Evolutionary conservation across 2,888 invertebrate species (phyloP), one percentile per base, ranked within the genome.

Genomic region (Meteorus colon): DNA sequence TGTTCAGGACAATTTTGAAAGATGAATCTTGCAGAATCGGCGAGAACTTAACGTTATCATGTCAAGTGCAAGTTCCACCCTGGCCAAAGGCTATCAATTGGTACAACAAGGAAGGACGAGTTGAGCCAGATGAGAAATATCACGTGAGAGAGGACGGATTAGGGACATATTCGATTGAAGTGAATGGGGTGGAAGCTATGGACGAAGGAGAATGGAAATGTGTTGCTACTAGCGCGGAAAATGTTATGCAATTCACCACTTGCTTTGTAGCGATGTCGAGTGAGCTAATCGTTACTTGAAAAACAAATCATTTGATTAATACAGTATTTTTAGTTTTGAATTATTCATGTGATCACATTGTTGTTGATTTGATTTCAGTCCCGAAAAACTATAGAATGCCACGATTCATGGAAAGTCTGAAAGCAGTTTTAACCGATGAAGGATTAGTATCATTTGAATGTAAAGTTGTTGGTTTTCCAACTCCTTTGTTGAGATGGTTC

Each of bases 191-290:
- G 0, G 96, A 96, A 90, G 94, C 95, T 81, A 92, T 92, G 60
- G 96, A 97, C 86, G 96, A 96, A 82, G 97, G 97, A 19, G 96
- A 96, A 87, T 96, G 96, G 96, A 96, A 96, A 88, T 96, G 96
- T 86, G 95, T 96, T 14, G 96, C 96, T 8, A 94, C 94, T 19
- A 96, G 94, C 86, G 90, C 92, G 16, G 94, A 94, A 62, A 95
- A 95, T 71, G 92, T 93, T 79, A 94, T 94, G 81, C 95, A 95
- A 77, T 95, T 96, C 78, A 93, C 95, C 34, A 92, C 94, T 4
- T 94, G 95, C 87, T 91, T 91, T 78, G 93, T 96, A 73, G 91
- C 93, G 79, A 95, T 96, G 94, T 93, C 94, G 84, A 95, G 96
- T 96, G 90, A 92, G 93, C 19, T 55, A 55, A 55, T n/a, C 4